phyloP scores from a whole-genome alignment of 2,888 invertebrate genomes.

The Mesopsocus fuscifrons region DNA sequence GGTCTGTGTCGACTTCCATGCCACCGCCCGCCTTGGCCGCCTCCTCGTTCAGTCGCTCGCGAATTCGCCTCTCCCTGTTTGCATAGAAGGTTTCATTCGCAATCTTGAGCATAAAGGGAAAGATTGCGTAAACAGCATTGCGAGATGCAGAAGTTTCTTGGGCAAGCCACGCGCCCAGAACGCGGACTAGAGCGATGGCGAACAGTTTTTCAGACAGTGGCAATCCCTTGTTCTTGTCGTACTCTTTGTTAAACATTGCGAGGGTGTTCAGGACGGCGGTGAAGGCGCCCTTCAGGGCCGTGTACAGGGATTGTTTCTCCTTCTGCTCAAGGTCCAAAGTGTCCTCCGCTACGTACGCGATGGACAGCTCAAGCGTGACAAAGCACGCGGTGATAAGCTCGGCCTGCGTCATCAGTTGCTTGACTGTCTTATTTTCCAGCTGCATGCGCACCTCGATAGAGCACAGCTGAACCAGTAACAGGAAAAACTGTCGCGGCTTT shows the following conservation, averaged over 20 bases:
- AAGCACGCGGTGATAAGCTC: slow-evolving; percentile 70
- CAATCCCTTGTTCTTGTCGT: slow-evolving; percentile 41
- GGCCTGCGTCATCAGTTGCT: slow-evolving; percentile 54
- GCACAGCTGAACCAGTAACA: slow-evolving; percentile 66
- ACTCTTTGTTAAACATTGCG: slow-evolving; percentile 47
- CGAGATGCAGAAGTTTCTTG: slow-evolving; percentile 81
- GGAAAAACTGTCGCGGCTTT: slow-evolving; percentile 58
- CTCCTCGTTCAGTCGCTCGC: slow-evolving; percentile 43
- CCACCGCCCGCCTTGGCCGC: slow-evolving; percentile 21
- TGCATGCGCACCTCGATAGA: slow-evolving; percentile 91
- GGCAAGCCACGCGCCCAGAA: slow-evolving; percentile 74
- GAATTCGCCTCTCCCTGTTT: slow-evolving; percentile 40
- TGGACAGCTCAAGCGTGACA: slow-evolving; percentile 56
- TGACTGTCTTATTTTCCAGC: slow-evolving; percentile 59
- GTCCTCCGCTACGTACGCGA: slow-evolving; percentile 61
- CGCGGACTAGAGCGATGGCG: slow-evolving; percentile 67
- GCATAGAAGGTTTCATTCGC: slow-evolving; percentile 71
- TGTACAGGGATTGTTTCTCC: slow-evolving; percentile 78
- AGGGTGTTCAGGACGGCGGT: slow-evolving; percentile 59
- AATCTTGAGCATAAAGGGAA: slow-evolving; percentile 62
- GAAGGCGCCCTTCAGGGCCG: slow-evolving; percentile 75
- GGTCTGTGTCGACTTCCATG: slow-evolving; percentile 25
- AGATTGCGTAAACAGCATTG: slow-evolving; percentile 55
- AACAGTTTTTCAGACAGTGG: slow-evolving; percentile 53
- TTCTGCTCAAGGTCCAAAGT: slow-evolving; percentile 71